Evolutionary conservation across 2,888 invertebrate genomes (phyloP), one percentile per base, ranked within the genome.

Genomic region (Pandemis corylana): DNA sequence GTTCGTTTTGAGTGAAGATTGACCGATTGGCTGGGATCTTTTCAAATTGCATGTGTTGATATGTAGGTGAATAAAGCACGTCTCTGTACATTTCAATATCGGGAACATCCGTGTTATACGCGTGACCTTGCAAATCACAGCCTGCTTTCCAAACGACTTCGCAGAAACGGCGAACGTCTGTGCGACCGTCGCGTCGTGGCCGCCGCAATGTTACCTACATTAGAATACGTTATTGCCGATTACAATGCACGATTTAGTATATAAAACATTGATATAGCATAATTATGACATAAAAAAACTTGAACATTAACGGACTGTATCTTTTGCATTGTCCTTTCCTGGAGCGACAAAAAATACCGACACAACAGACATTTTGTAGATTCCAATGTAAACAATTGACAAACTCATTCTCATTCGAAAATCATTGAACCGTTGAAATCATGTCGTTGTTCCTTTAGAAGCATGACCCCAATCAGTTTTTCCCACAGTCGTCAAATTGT

Each of bases 61-160:
- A 94, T 92, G 93, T 94, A 92, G 94, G 94, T 94, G 93, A 94
- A 93, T 94, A 94, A 94, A 94, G 93, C 93, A 94, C 90, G 94
- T 92, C 75, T 77, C 91, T 93, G 89, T 93, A 92, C 93, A 94
- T 94, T 94, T 91, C 93, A 94, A 94, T 94, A 94, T 94, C 93
- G 93, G 92, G 93, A 93, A 94, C 94, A 94, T 94, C 94, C 94
- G 94, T 94, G 94, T 94, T 93, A 94, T 94, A 90, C 92, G 91
- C 92, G 93, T 94, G 94, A 94, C 94, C 94, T 94, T 94, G 94
- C 94, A 94, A 94, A 94, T 94, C 94, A 94, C 94, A 93, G 91
- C 92, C 94, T 93, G 94, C 94, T 94, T 94, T 94, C 94, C 92
- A 94, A 94, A 94, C 93, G 91, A 91, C 91, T 94, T 94, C 94